Evolutionary conservation across 2,113 vertebrate genomes (phyloP).

Genomic region (Podiceps cristatus): DNA sequence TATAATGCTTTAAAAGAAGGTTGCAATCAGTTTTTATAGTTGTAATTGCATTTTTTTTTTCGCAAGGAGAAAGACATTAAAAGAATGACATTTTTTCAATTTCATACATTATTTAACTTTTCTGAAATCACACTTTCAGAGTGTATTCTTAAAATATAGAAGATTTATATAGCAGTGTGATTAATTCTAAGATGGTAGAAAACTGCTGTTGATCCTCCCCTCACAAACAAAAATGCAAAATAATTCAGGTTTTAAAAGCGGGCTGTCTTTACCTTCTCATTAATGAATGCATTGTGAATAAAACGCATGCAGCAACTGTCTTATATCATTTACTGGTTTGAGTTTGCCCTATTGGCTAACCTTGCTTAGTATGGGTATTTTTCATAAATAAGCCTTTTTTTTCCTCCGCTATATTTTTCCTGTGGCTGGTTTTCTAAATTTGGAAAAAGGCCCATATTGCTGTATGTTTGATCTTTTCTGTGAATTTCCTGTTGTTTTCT

Average conservation of each 20-base stretch:
- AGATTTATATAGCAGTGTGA: neutral
- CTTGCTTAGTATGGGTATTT: neutral
- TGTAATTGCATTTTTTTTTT: neutral
- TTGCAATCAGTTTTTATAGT: neutral
- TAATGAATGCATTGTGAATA: neutral
- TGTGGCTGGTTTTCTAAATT: neutral
- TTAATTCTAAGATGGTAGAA: slow-evolving; percentile 34
- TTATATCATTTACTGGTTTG: neutral
- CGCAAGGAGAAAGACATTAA: neutral
- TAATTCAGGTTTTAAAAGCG: neutral
- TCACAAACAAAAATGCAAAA: slow-evolving; percentile 7
- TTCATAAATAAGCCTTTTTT: neutral
- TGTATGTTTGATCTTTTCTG: neutral
- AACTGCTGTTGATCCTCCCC: slow-evolving; percentile 1
- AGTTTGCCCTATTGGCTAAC: neutral
- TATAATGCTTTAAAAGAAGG: neutral
- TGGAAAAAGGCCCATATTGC: neutral
- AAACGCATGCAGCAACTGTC: neutral
- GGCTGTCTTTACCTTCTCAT: neutral
- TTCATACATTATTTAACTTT: slow-evolving; percentile 27
- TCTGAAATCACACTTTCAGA: neutral
- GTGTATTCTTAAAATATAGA: slow-evolving; percentile 5
- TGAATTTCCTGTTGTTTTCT: neutral
- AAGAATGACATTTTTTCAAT: slow-evolving; percentile 28
- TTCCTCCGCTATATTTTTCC: neutral